A percentile compares a stretch with the other conserved stretches of the same genome.
phyloP scores from a whole-genome alignment of 92 coral and sea anemone genomes.

The Zoanthus sociatus region DNA sequence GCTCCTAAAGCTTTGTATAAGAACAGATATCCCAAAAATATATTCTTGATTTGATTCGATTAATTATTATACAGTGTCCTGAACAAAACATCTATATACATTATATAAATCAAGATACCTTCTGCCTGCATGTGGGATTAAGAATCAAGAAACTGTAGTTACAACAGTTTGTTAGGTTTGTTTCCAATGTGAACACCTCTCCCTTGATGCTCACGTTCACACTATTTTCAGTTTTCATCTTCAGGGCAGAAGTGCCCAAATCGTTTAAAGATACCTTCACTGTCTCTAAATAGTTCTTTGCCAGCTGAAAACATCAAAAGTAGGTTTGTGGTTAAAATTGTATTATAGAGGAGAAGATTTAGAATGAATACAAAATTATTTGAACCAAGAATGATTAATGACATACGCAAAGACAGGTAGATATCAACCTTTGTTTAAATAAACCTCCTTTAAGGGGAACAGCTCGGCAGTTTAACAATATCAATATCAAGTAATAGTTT shows the following conservation, averaged over 20 bases:
- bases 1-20: too few relatives aligned
- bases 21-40: neutral
- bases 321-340: neutral
- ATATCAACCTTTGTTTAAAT: too few relatives aligned
- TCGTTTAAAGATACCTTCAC: constrained; percentile 65
- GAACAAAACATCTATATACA: too few relatives aligned
- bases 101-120: constrained; percentile 58
- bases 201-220: constrained; percentile 59
- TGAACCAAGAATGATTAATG: too few relatives aligned
- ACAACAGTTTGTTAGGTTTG: constrained; percentile 71
- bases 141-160: constrained; percentile 77
- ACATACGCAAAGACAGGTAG: too few relatives aligned
- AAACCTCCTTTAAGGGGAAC: too few relatives aligned
- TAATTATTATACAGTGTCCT: too few relatives aligned
- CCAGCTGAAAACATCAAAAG: constrained; percentile 45
- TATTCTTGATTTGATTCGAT: neutral
- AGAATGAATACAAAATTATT: too few relatives aligned
- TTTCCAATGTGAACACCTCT: constrained; percentile 34
- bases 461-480: too few relatives aligned
- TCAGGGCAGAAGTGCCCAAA: constrained; percentile 52
- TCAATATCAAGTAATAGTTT: too few relatives aligned
- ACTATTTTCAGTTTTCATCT: constrained; percentile 59
- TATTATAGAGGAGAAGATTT: too few relatives aligned
- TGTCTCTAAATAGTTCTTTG: constrained; percentile 58
- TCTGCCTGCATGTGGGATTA: constrained; percentile 74